phyloP scores from a whole-genome alignment of 2,888 invertebrate genomes.

The Thymelicus lineola region DNA sequence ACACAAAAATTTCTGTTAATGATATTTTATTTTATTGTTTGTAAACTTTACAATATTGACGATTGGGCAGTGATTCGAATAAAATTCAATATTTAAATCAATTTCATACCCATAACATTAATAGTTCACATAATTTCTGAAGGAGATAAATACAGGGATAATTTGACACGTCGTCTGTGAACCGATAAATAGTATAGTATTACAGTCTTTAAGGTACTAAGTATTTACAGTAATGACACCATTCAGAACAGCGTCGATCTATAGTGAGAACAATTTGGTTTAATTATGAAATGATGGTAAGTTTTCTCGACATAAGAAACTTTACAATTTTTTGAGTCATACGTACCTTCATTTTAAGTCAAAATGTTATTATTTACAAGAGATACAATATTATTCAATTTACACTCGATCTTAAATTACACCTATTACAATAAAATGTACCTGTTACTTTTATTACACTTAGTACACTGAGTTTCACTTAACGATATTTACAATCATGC shows the following conservation, averaged over 20 bases:
- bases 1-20: background rate
- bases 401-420: constrained; percentile 44
- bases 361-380: constrained; percentile 42
- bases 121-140: constrained; percentile 29
- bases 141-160: constrained; percentile 41
- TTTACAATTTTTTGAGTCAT: constrained; percentile 10
- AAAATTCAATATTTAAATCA: constrained; percentile 15
- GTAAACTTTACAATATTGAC: constrained; percentile 15
- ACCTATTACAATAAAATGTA: constrained; percentile 58
- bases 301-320: constrained; percentile 15
- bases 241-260: constrained; percentile 68
- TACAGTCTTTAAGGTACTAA: constrained; percentile 83
- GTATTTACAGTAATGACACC: constrained; percentile 71
- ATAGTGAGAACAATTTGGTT: constrained; percentile 44
- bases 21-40: background rate
- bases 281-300: constrained; percentile 25
- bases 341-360: constrained; percentile 27
- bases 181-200: constrained; percentile 49
- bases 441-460: constrained; percentile 55
- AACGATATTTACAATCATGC: constrained; percentile 81
- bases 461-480: constrained; percentile 58
- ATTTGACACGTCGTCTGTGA: constrained; percentile 43
- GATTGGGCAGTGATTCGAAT: constrained; percentile 23
- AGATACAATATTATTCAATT: constrained; percentile 39
- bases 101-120: constrained; percentile 24